A percentile compares a stretch with the other conserved stretches of the same genome.
Conservation (phyloP, 2,888 invertebrate species). For the Tenthredo livida region DNA sequence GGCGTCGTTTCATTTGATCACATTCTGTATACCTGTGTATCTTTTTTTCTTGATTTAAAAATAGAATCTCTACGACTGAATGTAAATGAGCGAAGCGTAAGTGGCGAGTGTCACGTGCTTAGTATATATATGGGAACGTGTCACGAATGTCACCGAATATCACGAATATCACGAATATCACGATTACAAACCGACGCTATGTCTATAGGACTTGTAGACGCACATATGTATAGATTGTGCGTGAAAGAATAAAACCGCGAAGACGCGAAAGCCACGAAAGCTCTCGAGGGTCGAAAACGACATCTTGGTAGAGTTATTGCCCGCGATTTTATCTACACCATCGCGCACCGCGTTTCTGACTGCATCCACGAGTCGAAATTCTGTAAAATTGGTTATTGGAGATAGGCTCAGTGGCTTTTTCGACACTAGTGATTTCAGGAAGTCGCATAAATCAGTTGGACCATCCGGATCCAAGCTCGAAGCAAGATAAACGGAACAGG, state of each 20-base stretch:
- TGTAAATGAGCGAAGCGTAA: background rate
- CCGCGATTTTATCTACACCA: background rate
- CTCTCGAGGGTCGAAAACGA: background rate
- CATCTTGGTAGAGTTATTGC: background rate
- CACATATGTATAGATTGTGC: background rate
- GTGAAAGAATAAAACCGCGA: background rate
- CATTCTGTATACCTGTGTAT: background rate
- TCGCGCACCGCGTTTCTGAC: background rate
- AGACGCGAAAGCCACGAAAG: background rate
- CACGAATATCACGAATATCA: constrained; percentile 34
- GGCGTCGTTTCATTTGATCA: constrained; percentile 20
- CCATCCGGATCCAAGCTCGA: background rate
- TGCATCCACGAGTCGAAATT: background rate
- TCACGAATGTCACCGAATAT: constrained; percentile 29
- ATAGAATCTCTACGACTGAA: constrained; percentile 18
- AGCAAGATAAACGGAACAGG: background rate
- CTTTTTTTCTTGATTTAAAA: background rate
- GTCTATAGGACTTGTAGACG: background rate
- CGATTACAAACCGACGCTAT: background rate
- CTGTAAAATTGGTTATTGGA: background rate
- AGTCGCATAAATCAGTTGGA: constrained; percentile 5
- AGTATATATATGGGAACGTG: background rate
- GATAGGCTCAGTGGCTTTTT: constrained; percentile 1
- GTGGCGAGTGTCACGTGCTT: constrained; percentile 16
- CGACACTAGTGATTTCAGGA: background rate